A percentile compares a stretch with the other conserved stretches of the same genome.
phyloP scores from a whole-genome alignment of 2,888 invertebrate species.

The Aphidius colemani region DNA sequence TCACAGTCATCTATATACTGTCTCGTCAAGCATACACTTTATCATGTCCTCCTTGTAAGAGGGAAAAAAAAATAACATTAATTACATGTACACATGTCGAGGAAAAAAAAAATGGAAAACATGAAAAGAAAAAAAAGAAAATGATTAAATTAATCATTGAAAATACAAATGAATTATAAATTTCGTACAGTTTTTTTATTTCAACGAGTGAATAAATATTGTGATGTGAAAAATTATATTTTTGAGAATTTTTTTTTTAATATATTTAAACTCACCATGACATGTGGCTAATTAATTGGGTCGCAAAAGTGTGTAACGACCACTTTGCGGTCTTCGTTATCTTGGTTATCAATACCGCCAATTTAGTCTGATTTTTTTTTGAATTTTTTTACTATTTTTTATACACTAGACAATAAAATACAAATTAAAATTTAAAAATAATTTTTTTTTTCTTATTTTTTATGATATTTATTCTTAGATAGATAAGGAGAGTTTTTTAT shows the following conservation, averaged over 20 bases:
- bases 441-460: too few species aligned
- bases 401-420: too few species aligned
- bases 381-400: too few species aligned
- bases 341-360: not conserved
- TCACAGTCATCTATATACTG: conserved; percentile 12
- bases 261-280: not conserved
- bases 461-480: too few species aligned
- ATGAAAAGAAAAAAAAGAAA: not conserved
- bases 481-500: too few species aligned
- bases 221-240: not conserved
- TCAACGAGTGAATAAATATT: not conserved
- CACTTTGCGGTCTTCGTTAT: not conserved
- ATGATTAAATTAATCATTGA: not conserved
- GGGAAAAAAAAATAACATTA: not conserved
- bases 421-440: not conserved
- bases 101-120: too few species aligned
- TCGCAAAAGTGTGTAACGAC: conserved; percentile 10
- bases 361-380: too few species aligned
- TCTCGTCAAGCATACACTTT: not conserved
- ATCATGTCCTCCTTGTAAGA: conserved; percentile 1
- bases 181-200: too few species aligned
- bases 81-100: too few species aligned
- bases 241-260: not conserved
- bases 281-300: conserved; percentile 15
- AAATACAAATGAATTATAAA: too few species aligned